phyloP scores from a whole-genome alignment of 2,797 vertebrate species.

The Simalia tracyae region DNA sequence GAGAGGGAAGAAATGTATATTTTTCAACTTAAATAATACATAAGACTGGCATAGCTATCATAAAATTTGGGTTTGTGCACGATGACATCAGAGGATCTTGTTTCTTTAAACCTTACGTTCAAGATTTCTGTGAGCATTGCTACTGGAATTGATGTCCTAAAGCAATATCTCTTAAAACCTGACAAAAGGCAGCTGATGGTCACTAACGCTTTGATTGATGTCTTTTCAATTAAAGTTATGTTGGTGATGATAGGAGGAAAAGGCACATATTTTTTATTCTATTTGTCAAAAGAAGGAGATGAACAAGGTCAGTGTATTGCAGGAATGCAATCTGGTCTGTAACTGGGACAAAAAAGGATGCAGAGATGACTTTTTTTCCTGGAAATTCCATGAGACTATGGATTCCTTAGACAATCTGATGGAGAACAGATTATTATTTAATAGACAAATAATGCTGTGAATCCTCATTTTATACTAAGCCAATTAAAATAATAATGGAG shows the following conservation, averaged over 20 bases:
- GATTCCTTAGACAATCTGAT: not conserved
- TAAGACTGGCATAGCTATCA: not conserved
- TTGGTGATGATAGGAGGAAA: not conserved
- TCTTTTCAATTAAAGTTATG: not conserved
- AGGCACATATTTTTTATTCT: not conserved
- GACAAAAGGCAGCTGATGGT: not conserved
- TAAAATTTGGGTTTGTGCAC: not conserved
- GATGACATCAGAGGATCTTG: not conserved
- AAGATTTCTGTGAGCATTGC: not conserved
- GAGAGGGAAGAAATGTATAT: not conserved
- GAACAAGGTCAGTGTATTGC: not conserved
- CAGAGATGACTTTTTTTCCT: not conserved
- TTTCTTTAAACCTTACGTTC: not conserved
- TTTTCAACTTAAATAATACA: not conserved
- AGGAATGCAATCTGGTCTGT: not conserved
- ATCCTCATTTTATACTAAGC: not conserved
- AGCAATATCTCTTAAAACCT: not conserved
- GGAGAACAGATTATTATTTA: not conserved
- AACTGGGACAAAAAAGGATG: not conserved
- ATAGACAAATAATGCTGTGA: not conserved
- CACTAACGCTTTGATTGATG: not conserved
- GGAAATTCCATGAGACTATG: not conserved
- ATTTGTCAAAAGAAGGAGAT: not conserved
- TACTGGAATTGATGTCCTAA: not conserved
- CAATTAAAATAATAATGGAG: not conserved